Percentiles rank a stretch among this genome's conserved stretches.
phyloP scores from a whole-genome alignment of 2,113 vertebrate species.

The Epinephelus moara region DNA sequence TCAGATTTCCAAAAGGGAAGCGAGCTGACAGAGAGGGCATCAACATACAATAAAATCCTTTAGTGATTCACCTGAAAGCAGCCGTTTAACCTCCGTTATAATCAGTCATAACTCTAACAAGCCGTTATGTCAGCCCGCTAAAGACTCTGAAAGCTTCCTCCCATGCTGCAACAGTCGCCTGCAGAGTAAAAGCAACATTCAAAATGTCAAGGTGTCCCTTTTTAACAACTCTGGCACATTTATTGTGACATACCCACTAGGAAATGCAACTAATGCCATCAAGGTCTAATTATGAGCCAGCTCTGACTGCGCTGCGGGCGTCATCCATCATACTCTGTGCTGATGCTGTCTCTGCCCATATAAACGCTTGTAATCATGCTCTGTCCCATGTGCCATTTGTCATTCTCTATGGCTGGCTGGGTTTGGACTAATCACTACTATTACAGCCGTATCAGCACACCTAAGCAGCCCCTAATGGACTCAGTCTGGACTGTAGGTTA shows the following conservation, averaged over 20 bases:
- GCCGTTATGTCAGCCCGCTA: constrained; percentile 4
- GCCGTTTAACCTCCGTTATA: background rate
- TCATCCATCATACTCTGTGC: constrained; percentile 72
- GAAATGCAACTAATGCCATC: constrained; percentile 69
- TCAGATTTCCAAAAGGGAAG: background rate
- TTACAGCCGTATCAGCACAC: constrained; percentile 59
- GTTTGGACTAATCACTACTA: constrained; percentile 71
- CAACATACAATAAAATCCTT: background rate
- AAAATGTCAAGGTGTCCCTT: constrained; percentile 57
- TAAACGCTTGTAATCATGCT: constrained; percentile 66
- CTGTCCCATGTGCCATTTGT: constrained; percentile 76
- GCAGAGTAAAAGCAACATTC: constrained; percentile 43
- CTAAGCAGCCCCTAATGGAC: constrained; percentile 49
- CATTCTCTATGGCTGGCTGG: constrained; percentile 61
- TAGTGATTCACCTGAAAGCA: background rate
- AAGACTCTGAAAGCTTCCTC: constrained; percentile 1
- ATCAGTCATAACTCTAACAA: constrained; percentile 10
- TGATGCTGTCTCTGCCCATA: constrained; percentile 72
- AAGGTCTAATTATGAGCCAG: constrained; percentile 75
- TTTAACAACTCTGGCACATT: constrained; percentile 66
- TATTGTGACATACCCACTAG: constrained; percentile 69
- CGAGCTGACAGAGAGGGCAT: background rate
- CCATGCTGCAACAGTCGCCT: constrained; percentile 11
- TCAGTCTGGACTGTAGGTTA: constrained; percentile 28
- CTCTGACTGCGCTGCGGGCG: constrained; percentile 60